phyloP scores from a whole-genome alignment of 2,888 invertebrate genomes.

The Bellardia pandia region DNA sequence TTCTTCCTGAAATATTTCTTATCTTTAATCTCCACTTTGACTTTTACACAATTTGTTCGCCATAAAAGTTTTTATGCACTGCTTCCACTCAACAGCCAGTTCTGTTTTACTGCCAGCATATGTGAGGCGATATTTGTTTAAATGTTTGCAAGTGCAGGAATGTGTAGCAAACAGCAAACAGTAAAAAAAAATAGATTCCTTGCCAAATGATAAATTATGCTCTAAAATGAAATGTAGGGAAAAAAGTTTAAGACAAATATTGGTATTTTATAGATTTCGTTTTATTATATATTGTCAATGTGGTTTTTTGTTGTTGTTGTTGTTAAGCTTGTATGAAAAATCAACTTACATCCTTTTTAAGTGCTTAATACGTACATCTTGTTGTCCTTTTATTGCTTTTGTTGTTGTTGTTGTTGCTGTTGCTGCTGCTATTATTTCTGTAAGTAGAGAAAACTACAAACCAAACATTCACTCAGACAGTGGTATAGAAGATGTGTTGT shows the following conservation, averaged over 20 bases:
- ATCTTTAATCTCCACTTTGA: conserved; percentile 28
- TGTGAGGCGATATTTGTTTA: conserved; percentile 10
- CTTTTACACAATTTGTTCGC: conserved; percentile 50
- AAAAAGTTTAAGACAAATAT: conserved; percentile 63
- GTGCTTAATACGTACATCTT: conserved; percentile 14
- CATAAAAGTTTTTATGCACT: conserved; percentile 34
- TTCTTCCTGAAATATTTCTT: conserved; percentile 36
- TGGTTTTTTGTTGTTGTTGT: conserved; percentile 31
- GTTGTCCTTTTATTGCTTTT: not conserved
- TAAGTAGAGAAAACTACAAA: not conserved
- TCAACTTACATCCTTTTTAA: conserved; percentile 58
- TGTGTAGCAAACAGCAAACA: conserved; percentile 2
- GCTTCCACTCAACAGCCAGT: not conserved
- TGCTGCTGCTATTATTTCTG: not conserved
- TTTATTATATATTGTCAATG: conserved; percentile 45
- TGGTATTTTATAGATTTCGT: conserved; percentile 70
- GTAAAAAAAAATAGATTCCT: conserved; percentile 13
- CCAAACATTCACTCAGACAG: not conserved
- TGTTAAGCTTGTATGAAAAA: conserved; percentile 34
- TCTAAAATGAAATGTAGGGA: conserved; percentile 29
- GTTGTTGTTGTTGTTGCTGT: conserved; percentile 5
- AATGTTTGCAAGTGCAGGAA: conserved; percentile 3
- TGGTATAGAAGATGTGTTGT: not conserved
- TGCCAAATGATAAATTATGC: conserved; percentile 70
- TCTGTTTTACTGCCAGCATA: not conserved